phyloP scores from a whole-genome alignment of 2,113 vertebrate genomes.

The Octodon degus region DNA sequence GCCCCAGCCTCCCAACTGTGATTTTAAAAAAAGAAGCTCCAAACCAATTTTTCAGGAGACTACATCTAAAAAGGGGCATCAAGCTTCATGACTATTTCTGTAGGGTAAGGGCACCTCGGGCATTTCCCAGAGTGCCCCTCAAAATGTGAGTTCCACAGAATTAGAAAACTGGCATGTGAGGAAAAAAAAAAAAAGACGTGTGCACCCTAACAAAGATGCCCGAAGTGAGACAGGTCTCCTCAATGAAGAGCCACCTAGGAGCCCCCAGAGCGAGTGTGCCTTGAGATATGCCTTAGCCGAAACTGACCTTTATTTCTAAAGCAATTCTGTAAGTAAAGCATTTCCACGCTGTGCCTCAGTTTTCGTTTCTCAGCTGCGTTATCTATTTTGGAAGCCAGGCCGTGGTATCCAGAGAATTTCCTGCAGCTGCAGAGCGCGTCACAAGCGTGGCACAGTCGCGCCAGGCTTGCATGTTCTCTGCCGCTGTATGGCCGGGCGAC shows the following conservation, averaged over 20 bases:
- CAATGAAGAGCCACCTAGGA: neutral
- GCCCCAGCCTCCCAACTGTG: neutral
- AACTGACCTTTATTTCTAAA: conserved; percentile 15
- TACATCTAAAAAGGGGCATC: neutral
- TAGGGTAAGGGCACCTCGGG: neutral
- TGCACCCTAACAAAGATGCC: neutral
- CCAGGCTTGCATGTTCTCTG: too few species aligned
- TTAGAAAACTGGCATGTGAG: neutral
- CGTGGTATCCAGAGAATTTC: neutral
- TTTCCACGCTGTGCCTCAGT: neutral
- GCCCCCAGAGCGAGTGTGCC: neutral
- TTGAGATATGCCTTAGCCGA: neutral
- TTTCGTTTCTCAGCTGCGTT: neutral
- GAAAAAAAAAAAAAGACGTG: neutral
- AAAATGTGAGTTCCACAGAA: neutral
- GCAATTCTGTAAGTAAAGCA: neutral
- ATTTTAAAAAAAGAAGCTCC: neutral
- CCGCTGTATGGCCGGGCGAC: too few species aligned
- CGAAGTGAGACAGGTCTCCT: neutral
- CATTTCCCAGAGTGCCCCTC: neutral
- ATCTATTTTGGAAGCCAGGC: neutral
- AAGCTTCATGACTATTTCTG: neutral
- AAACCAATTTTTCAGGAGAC: conserved; percentile 26
- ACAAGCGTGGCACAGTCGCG: neutral
- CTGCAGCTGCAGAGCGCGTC: neutral